Conservation (phyloP, 2,888 invertebrate genomes). For the Auanema freiburgensis region DNA sequence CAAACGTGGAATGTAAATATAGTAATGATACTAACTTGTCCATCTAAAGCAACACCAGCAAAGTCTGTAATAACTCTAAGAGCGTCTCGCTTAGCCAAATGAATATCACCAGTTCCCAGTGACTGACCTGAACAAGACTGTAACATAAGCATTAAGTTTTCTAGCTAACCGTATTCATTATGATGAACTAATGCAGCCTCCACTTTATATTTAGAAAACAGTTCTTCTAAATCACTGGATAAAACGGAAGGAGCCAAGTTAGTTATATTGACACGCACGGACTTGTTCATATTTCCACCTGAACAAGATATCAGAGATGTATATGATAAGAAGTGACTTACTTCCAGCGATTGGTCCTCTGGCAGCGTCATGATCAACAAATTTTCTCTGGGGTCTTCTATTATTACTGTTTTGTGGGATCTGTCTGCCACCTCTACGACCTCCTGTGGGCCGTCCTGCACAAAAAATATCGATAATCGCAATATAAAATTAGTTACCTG, state of each 20-base stretch:
- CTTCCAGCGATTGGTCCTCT: neutral
- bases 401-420: too few relatives aligned
- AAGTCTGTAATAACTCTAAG: slow-evolving; percentile 31
- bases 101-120: slow-evolving; percentile 46
- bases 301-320: neutral
- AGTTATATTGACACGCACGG: slow-evolving; percentile 34
- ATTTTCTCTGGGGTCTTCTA: too few relatives aligned
- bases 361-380: neutral
- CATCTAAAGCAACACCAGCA: slow-evolving; percentile 37
- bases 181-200: slow-evolving; percentile 41
- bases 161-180: slow-evolving; percentile 35
- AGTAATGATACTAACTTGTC: slow-evolving; percentile 25
- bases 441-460: slow-evolving; percentile 13
- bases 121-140: slow-evolving; percentile 28
- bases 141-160: too few relatives aligned
- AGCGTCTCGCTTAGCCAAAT: slow-evolving; percentile 38
- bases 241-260: slow-evolving; percentile 39
- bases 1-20: neutral
- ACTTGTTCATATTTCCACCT: slow-evolving; percentile 23
- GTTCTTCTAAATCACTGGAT: slow-evolving; percentile 43
- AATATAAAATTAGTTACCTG: slow-evolving; percentile 15
- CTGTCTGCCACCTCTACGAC: too few relatives aligned
- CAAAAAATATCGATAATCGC: neutral
- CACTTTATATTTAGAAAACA: slow-evolving; percentile 34
- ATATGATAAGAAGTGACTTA: neutral